Evolutionary conservation across 2,888 invertebrate species (phyloP), one percentile per base, ranked within the genome.

Genomic region (Alentia gelatinosa): DNA sequence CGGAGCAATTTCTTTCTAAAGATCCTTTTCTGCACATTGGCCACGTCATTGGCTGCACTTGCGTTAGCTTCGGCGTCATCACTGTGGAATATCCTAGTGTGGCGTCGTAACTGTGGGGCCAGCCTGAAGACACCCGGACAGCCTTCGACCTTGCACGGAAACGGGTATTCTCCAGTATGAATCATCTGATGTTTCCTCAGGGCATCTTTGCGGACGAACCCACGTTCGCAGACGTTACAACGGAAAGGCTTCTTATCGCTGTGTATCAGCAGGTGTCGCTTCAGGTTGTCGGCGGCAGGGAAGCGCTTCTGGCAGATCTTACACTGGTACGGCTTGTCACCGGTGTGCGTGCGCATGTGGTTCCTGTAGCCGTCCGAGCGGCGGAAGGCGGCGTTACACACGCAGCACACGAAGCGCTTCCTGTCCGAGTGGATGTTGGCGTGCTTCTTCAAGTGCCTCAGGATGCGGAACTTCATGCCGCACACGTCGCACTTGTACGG

Each of bases 391-490:
- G 39, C 42, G 19, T 15, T 15, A 68, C 89, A 90, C 1, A 74
- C 9, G 7, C 26, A n/a, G 30, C 74, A 90, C 5, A 12, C 26
- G 37, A 89, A 89, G 0, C 33, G 33, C 35, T 39, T 89, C 35
- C 15, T 19, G 1, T 23, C 50, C n/a, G 50, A 33, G 56, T 63
- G 42, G 19, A 75, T 5, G 15, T 23, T 37, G n/a, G 26, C 23
- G 30, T 90, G 75, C 47, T 74, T 90, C 35, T 90, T 90, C 40
- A 90, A n/a, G 12, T 74, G 74, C 39, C 89, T 30, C 5, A n/a
- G 3, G 19, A 39, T 26, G 1, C 89, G 39, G 42, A 90, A 90
- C 15, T 5, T 7, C 74, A 9, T 7, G 0, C 30, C 42, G 30
- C 89, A 90, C 1, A 23, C 26, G 0, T 74, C 9, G 63, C 89